Evolutionary conservation across 1,140 invertebrate genomes (phyloP), one percentile per base, ranked within the genome.

Genomic region (Zelostemma sp.): DNA sequence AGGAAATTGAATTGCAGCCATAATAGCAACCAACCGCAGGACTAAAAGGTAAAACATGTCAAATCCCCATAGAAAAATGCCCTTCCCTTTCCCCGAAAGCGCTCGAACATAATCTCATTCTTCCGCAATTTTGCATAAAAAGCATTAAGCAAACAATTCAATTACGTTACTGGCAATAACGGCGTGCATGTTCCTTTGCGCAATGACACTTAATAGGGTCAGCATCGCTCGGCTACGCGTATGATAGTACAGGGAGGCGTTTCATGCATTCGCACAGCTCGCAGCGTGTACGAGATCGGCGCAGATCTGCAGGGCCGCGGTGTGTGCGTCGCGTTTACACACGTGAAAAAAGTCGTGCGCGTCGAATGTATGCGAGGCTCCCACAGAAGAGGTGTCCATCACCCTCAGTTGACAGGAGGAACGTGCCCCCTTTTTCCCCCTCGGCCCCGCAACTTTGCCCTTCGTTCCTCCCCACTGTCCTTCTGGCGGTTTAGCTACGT

Each of bases 371-470:
- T 77, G 67, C 62, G 63, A 76, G 62, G 76, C 79, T 85, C 83
- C 81, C 81, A 85, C 83, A 82, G 77, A 60, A 76, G 79, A 83
- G 81, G 76, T 85, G 80, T 85, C 75, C 81, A 85, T 85, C 83
- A 85, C 79, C 80, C 79, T 82, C 77, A 68, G 75, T 80, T 83
- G 83, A 85, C 83, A 85, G 78, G 80, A 83, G 80, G 80, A 83
- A 79, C 80, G 78, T 77, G 80, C 75, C 33, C 11, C 33, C 59
- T 68, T 65, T 55, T 15, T 63, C 62, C 71, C 50, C 59, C 43
- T 43, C 58, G 6, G 1, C 65, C 46, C 62, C 45, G 18, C 35
- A 61, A 28, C 70, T 60, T 66, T 48, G 35, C 67, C 68, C 73
- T 72, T 71, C 68, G 38, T 56, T 55, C 58, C 68, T 47, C 68